Percentiles rank a stretch among this genome's conserved stretches.
These are phyloP conservation scores for Prunella fulvescens DNA, from an alignment of 2,113 vertebrate genomes.

Conservation along the genomic window DNA sequence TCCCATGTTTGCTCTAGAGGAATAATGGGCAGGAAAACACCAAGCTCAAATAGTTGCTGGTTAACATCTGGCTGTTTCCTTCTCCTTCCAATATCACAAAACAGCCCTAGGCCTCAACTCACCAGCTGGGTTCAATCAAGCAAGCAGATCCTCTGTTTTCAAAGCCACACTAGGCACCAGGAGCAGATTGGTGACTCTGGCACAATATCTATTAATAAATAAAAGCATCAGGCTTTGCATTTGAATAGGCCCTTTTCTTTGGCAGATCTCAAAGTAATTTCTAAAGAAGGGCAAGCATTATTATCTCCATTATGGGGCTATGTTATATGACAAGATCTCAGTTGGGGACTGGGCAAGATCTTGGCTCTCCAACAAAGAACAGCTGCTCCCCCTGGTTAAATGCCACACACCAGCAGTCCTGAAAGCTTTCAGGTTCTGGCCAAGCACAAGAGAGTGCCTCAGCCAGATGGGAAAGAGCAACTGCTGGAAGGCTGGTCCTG, in stretches of 20 bases:
- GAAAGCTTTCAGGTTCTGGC: background rate
- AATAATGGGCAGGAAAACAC: background rate
- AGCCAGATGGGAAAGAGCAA: conserved; percentile 19
- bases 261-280: conserved; percentile 47
- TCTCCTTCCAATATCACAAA: background rate
- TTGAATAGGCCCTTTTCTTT: conserved; percentile 42
- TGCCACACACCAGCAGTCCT: conserved; percentile 15
- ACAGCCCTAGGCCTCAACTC: background rate
- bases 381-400: conserved; percentile 48
- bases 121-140: background rate
- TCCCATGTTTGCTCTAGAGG: background rate
- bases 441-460: background rate
- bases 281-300: conserved; percentile 32
- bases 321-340: conserved; percentile 11
- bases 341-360: background rate
- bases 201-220: conserved; percentile 47
- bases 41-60: background rate
- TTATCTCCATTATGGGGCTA: background rate
- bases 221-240: conserved; percentile 49
- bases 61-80: background rate
- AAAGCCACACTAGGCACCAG: background rate
- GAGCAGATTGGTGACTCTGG: conserved; percentile 54
- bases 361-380: conserved; percentile 6
- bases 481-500: background rate
- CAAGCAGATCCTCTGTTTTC: background rate